Percentiles rank a stretch among this genome's conserved stretches.
These are phyloP conservation scores for Oncopeltus fasciatus DNA, from an alignment of 1,140 invertebrate species.

Conservation along the genomic window DNA sequence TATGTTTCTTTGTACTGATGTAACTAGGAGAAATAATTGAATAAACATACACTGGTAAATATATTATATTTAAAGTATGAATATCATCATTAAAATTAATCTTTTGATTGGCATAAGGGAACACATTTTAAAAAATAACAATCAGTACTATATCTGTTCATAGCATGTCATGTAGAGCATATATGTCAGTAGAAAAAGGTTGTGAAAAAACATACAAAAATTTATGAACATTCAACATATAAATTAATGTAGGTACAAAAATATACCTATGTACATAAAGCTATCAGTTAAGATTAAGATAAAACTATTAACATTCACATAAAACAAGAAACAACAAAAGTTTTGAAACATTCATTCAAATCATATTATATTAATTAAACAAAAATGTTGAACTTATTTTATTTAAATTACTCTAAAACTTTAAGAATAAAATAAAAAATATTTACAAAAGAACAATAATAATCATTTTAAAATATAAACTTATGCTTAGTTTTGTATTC, in stretches of 20 bases:
- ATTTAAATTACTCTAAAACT: not conserved
- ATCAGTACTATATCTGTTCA: not conserved
- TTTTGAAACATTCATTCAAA: not conserved
- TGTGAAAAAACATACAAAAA: not conserved
- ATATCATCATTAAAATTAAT: not conserved
- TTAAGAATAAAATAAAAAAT: not conserved
- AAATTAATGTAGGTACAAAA: constrained; percentile 2
- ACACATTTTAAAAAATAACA: constrained; percentile 4
- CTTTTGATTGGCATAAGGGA: constrained; percentile 5
- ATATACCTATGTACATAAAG: constrained; percentile 3
- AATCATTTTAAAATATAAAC: not conserved
- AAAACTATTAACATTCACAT: not conserved
- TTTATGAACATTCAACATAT: not conserved
- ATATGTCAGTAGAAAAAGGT: not conserved
- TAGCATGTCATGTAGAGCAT: not conserved
- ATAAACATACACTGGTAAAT: too few relatives aligned
- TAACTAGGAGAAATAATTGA: too few relatives aligned
- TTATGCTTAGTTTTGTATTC: constrained; percentile 1
- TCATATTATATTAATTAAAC: too few relatives aligned
- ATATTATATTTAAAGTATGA: not conserved
- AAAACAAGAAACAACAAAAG: not conserved
- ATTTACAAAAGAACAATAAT: not conserved
- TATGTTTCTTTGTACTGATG: too few relatives aligned
- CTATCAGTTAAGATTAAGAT: not conserved
- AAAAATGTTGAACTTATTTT: not conserved